Base-by-base conservation (phyloP, 1,140 invertebrate genomes). In the Sitophilus oryzae region DNA sequence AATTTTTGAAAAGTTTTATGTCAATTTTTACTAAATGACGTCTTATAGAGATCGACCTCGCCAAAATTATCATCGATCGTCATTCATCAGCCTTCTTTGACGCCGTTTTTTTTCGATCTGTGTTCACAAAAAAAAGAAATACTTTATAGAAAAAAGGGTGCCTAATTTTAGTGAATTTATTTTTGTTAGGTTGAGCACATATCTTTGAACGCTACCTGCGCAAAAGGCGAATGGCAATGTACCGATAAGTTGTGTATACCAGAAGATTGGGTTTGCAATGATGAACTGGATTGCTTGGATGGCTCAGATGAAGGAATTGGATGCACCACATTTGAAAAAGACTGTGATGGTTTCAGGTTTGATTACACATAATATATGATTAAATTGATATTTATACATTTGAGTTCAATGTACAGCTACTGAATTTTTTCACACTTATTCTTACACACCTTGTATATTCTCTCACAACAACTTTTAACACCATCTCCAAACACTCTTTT, bases 241-340 rank as follows among this genome's bases (percentile, higher is more conserved):
- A 70, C 73, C 10, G 74, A 79, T 59, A 66, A 71, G 1, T 67
- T 74, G 15, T 85, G 83, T 48, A 72, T 86, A 16, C 69, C 74
- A 8, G 65, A 69, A 47, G 66, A 68, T 0, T 73, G 68, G 53
- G 73, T 82, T 0, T 86, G 84, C 66, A 78, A 86, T 63, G 75
- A 74, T 1, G 72, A 68, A n/a, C 60, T 69, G 1, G 85, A 91
- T 59, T 92, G 89, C 63, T 52, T 68, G 2, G 86, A 88, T 68
- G 79, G 77, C 1, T 67, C 66, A 1, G 86, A 89, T 71, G 87
- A 89, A 71, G 69, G 54, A 5, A 22, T 68, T 10, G 71, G 69
- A 14, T 73, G 71, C 38, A 65, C 54, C 1, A 42, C 45, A 3
- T 54, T 62, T 16, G 44, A 48, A 0, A 54, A 62, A 2, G 34